phyloP scores from a whole-genome alignment of 2,113 vertebrate species.

The Tetraodon nigroviridis region DNA sequence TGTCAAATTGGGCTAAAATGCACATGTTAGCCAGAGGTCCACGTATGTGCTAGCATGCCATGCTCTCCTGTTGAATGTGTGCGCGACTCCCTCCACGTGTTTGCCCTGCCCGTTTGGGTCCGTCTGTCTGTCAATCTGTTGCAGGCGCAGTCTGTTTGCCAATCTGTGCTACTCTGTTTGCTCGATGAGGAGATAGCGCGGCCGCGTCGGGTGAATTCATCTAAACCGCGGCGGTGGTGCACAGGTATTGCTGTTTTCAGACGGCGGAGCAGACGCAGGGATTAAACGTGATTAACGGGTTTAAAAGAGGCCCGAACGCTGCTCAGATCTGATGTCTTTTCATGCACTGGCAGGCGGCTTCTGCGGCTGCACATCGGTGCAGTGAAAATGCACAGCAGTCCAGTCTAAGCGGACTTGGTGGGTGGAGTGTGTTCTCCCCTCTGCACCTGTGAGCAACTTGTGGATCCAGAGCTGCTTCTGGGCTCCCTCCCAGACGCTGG shows the following conservation, averaged over 20 bases:
- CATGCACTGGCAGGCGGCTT: neutral
- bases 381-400: neutral
- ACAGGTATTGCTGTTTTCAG: slow-evolving; percentile 24
- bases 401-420: too few species aligned
- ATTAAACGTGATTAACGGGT: too few species aligned
- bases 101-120: slow-evolving; percentile 56
- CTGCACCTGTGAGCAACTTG: slow-evolving; percentile 61
- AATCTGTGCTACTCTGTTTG: slow-evolving; percentile 67
- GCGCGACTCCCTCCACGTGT: slow-evolving; percentile 49
- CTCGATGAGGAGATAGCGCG: slow-evolving; percentile 58
- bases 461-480: slow-evolving; percentile 59
- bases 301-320: too few species aligned
- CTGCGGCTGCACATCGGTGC: too few species aligned
- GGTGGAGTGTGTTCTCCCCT: slow-evolving; percentile 1
- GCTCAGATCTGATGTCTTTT: too few species aligned
- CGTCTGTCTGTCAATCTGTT: slow-evolving; percentile 68
- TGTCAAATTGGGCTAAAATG: neutral
- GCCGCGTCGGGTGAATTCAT: slow-evolving; percentile 34
- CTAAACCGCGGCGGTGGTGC: slow-evolving; percentile 17
- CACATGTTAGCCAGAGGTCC: neutral
- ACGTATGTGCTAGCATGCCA: slow-evolving; percentile 22
- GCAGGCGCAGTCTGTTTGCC: slow-evolving; percentile 61
- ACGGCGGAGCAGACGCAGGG: slow-evolving; percentile 1
- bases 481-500: slow-evolving; percentile 64
- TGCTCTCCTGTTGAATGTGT: slow-evolving; percentile 53